Percentiles rank a stretch among this genome's conserved stretches.
Evolutionary conservation across 1,140 invertebrate species (phyloP).

Genomic region (Drosophila chauvacae): DNA sequence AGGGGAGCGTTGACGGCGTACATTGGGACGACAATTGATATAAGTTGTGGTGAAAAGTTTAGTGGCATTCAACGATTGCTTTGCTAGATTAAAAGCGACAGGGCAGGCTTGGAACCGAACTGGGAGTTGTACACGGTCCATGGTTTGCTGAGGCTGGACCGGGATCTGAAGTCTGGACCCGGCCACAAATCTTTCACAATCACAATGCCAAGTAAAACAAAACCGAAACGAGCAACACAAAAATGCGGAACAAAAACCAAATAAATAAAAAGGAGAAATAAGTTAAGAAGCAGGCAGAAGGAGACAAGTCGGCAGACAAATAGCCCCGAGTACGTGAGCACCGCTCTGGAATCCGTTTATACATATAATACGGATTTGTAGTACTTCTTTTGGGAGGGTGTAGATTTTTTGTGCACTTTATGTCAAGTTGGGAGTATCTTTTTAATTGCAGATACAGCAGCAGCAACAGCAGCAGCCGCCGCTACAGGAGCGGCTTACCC

Average conservation of each 20-base stretch:
- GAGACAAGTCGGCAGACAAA: conserved; percentile 70
- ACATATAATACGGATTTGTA: conserved; percentile 11
- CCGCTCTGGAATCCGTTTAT: conserved; percentile 57
- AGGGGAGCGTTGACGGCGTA: conserved; percentile 82
- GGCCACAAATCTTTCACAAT: conserved; percentile 77
- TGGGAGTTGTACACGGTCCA: conserved; percentile 17
- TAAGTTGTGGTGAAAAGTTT: conserved; percentile 84
- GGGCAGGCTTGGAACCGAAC: conserved; percentile 28
- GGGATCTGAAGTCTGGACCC: conserved; percentile 47
- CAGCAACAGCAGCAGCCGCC: conserved; percentile 62
- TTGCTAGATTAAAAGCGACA: conserved; percentile 83
- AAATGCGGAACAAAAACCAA: conserved; percentile 41
- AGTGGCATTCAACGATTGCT: conserved; percentile 84
- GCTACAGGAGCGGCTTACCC: conserved; percentile 71
- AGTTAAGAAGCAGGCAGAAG: conserved; percentile 50
- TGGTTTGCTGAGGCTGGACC: conserved; percentile 13
- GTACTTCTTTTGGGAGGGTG: conserved; percentile 13
- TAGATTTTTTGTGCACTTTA: conserved; percentile 44
- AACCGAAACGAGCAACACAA: conserved; percentile 35
- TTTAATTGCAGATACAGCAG: conserved; percentile 73
- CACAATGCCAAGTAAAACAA: conserved; percentile 64
- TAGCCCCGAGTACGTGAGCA: conserved; percentile 71
- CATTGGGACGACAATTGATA: conserved; percentile 84
- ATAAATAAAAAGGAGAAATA: conserved; percentile 43
- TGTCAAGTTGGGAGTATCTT: conserved; percentile 62